These are phyloP conservation scores for Bubo bubo DNA, from an alignment of 2,113 vertebrate genomes.

Conservation along the genomic window DNA sequence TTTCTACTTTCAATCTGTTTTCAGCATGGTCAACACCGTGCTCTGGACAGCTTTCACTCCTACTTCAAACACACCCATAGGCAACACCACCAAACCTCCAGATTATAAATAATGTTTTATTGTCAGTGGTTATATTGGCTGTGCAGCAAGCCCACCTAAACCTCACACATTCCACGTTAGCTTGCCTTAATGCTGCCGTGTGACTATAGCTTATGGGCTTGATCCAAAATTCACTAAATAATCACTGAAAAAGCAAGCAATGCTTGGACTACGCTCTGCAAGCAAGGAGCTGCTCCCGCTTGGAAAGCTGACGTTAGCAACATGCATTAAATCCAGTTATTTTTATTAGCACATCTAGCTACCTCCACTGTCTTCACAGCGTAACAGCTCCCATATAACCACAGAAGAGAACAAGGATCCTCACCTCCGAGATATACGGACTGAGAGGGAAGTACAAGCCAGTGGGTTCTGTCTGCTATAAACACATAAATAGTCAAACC, in stretches of 20 bases:
- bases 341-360: background rate
- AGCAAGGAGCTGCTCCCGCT: background rate
- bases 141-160: background rate
- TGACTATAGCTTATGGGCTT: background rate
- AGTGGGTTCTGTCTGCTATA: background rate
- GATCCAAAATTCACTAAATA: background rate
- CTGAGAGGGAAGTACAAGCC: background rate
- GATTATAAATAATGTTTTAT: background rate
- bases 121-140: accelerated
- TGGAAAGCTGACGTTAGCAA: background rate
- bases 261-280: background rate
- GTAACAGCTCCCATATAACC: background rate
- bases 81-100: background rate
- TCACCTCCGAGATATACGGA: background rate
- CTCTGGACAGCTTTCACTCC: background rate
- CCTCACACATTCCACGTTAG: background rate
- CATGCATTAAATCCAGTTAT: background rate
- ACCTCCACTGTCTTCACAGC: background rate
- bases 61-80: background rate
- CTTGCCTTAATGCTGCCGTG: background rate
- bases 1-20: background rate
- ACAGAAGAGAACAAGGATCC: background rate
- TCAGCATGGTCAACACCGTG: background rate
- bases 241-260: background rate
- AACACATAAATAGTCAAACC: background rate